Evolutionary conservation across 2,113 vertebrate genomes (phyloP).

Genomic region (Pachycephala philippinensis): DNA sequence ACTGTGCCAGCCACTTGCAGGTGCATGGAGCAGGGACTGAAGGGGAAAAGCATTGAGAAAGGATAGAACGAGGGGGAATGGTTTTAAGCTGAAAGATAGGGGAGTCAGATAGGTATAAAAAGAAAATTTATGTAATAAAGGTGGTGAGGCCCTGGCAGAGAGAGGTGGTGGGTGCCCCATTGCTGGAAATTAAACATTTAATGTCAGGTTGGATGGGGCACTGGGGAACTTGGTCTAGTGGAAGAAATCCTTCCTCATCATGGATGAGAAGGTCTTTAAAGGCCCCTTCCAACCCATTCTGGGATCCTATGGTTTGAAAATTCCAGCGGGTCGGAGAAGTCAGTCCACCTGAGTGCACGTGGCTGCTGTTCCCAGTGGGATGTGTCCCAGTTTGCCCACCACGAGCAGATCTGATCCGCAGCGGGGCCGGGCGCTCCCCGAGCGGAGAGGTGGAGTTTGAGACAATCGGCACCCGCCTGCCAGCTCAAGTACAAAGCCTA

Average conservation of each 20-base stretch:
- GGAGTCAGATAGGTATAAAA: not conserved
- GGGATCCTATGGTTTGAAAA: accelerated
- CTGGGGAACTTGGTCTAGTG: not conserved
- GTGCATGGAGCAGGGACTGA: not conserved
- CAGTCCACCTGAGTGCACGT: not conserved
- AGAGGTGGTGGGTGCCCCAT: not conserved
- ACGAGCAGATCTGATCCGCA: accelerated
- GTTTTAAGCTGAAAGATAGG: not conserved
- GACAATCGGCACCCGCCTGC: conserved; percentile 15
- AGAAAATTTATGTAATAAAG: accelerated
- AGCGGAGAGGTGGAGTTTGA: not conserved
- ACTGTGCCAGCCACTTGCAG: not conserved
- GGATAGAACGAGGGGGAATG: not conserved
- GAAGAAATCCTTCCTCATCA: accelerated
- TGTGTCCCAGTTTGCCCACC: accelerated
- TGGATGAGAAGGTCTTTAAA: accelerated
- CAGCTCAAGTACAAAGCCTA: conserved; percentile 54
- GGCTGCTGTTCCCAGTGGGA: not conserved
- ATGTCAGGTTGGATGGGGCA: not conserved
- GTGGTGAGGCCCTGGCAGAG: not conserved
- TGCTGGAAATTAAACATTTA: not conserved
- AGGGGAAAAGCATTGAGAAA: not conserved
- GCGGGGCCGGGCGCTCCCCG: not conserved
- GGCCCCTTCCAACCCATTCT: not conserved
- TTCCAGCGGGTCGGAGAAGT: not conserved